Percentiles rank a stretch among this genome's conserved stretches.
These are phyloP conservation scores for Apolygus lucorum DNA, from an alignment of 1,140 invertebrate genomes.

Conservation along the genomic window DNA sequence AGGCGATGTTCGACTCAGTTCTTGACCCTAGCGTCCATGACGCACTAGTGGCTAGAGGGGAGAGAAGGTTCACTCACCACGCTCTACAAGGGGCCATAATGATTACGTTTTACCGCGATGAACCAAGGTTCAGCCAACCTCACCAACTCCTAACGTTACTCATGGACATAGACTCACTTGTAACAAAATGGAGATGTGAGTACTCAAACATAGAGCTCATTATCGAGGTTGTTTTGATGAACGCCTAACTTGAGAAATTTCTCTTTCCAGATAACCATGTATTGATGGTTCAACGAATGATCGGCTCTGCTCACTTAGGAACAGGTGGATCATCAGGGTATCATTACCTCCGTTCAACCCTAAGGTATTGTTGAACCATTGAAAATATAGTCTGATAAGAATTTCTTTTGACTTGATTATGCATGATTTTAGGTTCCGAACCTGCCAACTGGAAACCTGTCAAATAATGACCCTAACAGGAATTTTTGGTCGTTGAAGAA, in stretches of 20 bases:
- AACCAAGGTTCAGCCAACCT: conserved; percentile 92
- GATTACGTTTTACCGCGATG: conserved; percentile 94
- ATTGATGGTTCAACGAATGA: conserved; percentile 98
- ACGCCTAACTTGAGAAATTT: too few species aligned
- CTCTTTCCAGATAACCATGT: conserved; percentile 87
- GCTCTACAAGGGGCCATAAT: conserved; percentile 94
- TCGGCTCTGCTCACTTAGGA: conserved; percentile 90
- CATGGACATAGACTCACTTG: conserved; percentile 96
- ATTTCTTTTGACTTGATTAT: too few species aligned
- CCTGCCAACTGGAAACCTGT: too few species aligned
- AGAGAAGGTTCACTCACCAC: conserved; percentile 79
- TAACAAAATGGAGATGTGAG: conserved; percentile 99
- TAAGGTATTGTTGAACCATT: conserved; percentile 69
- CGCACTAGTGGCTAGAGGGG: conserved; percentile 67
- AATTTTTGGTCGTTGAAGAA: too few species aligned
- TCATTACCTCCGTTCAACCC: conserved; percentile 93
- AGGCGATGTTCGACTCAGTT: conserved; percentile 80
- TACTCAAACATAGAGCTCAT: conserved; percentile 28
- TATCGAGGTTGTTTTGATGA: neutral
- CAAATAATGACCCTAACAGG: too few species aligned
- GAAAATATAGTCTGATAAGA: too few species aligned
- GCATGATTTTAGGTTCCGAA: too few species aligned
- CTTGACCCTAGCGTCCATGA: conserved; percentile 77
- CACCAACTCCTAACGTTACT: conserved; percentile 87
- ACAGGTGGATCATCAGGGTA: conserved; percentile 98